Base-by-base conservation (phyloP, 2,888 invertebrate species). In the Yponomeuta evonymella region DNA sequence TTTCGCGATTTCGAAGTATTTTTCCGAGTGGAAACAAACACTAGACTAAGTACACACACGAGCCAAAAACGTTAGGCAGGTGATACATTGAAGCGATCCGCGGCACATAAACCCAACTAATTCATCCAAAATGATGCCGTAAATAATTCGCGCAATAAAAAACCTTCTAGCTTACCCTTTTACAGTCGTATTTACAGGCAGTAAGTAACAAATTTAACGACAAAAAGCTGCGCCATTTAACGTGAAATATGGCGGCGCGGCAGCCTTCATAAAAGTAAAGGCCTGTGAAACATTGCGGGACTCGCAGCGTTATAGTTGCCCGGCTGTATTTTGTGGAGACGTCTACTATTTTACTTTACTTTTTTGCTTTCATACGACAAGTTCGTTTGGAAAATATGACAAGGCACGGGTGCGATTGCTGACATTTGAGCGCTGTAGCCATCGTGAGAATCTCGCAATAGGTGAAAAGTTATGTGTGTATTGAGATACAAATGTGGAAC, bases 151-250 rank as follows among this genome's bases (percentile, higher is more conserved):
- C n/a, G 23, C 48, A 6, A 67, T 48, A 67, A 67, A 67, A 43
- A 65, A 65, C 30, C 65, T 43, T 36, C 67, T 15, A 48, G 67
- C 67, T 51, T 51, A 69, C n/a, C 69, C 58, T 69, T 36, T 69
- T 67, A 67, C 69, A 69, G 69, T 69, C 51, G 69, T 69, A 69
- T 69, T 68, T 69, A 69, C 73, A 72, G 73, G 83, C 84, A 81
- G 84, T 87, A 86, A 87, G 82, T 88, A 83, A 87, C 85, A 85
- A 87, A 86, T 86, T 86, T 72, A 83, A 83, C 83, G 85, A 86
- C 86, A 86, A 86, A 86, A 86, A 84, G 85, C 83, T 83, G 81
- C 79, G 79, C 85, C 88, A 87, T 88, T 88, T 87, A 87, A 86
- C 85, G 80, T 87, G 84, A 88, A 85, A 85, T 86, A 88, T 83